A percentile compares a stretch with the other conserved stretches of the same genome.
Evolutionary conservation across 2,888 invertebrate species (phyloP).

Genomic region (Epistrophella euchroma): DNA sequence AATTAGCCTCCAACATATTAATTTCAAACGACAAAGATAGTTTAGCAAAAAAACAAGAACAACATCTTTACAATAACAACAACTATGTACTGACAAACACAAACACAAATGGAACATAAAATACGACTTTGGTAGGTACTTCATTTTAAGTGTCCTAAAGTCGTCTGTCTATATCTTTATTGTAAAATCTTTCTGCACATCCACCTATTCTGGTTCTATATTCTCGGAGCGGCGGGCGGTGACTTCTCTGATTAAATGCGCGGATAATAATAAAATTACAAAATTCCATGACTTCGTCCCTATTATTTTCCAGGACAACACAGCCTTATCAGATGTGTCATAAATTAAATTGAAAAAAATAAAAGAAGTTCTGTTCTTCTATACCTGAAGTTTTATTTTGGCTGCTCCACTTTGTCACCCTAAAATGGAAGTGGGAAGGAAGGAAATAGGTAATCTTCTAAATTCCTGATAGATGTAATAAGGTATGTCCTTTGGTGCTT

Average conservation of each 20-base stretch:
- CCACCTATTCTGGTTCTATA: background rate
- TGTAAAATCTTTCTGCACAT: slow-evolving; percentile 47
- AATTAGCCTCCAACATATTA: slow-evolving; percentile 56
- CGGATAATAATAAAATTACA: slow-evolving; percentile 69
- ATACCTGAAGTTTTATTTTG: slow-evolving; percentile 10
- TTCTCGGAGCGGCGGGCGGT: background rate
- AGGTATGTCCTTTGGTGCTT: slow-evolving; percentile 27
- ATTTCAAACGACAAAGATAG: slow-evolving; percentile 56
- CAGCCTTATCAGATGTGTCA: slow-evolving; percentile 49
- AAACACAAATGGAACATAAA: slow-evolving; percentile 12
- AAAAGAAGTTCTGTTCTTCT: slow-evolving; percentile 27
- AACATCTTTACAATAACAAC: background rate
- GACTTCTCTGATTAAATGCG: slow-evolving; percentile 65
- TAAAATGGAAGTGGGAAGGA: slow-evolving; percentile 40
- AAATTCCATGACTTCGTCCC: slow-evolving; percentile 56
- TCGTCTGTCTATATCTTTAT: slow-evolving; percentile 56
- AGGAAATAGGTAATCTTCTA: slow-evolving; percentile 60
- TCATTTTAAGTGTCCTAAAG: slow-evolving; percentile 54
- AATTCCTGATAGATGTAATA: slow-evolving; percentile 59
- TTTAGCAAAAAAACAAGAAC: slow-evolving; percentile 20
- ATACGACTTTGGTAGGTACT: slow-evolving; percentile 43
- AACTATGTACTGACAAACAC: slow-evolving; percentile 13
- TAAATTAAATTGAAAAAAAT: slow-evolving; percentile 49
- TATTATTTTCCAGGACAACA: slow-evolving; percentile 65
- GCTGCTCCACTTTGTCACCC: slow-evolving; percentile 15